These are phyloP conservation scores for Nesidiocoris tenuis DNA, from an alignment of 2,888 invertebrate species.

Conservation along the genomic window DNA sequence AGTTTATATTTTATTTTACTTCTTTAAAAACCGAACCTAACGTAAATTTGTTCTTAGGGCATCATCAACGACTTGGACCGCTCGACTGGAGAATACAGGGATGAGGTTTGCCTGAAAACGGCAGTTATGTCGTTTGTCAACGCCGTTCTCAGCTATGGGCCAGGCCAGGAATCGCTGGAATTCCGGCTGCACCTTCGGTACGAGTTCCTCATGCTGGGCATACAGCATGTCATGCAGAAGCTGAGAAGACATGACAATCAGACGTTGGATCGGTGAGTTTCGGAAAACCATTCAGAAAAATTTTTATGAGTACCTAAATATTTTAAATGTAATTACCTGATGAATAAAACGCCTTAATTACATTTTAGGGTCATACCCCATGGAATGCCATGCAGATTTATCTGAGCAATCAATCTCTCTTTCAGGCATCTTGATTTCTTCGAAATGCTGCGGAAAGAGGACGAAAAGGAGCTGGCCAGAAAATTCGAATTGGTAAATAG, in stretches of 20 bases:
- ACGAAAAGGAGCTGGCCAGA: conserved; percentile 89
- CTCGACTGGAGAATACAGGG: conserved; percentile 85
- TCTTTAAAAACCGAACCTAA: no score
- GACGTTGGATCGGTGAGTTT: conserved; percentile 71
- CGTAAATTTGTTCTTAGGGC: no score
- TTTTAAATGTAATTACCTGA: not conserved
- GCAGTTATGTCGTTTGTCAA: conserved; percentile 98
- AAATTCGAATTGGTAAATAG: conserved; percentile 72
- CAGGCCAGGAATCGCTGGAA: conserved; percentile 92
- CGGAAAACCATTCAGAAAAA: not conserved
- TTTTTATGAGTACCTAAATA: not conserved
- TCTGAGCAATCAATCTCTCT: no score
- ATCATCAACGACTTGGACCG: conserved; percentile 89
- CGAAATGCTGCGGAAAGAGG: conserved; percentile 96
- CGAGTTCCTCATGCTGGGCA: conserved; percentile 94
- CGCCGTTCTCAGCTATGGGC: conserved; percentile 92
- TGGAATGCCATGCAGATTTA: no score
- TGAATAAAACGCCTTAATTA: no score
- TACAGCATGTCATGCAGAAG: conserved; percentile 93
- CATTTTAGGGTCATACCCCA: no score
- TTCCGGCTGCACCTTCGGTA: conserved; percentile 93
- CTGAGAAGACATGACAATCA: conserved; percentile 89
- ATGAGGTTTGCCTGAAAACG: conserved; percentile 90
- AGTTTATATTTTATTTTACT: no score
- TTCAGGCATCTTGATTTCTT: conserved; percentile 94